Percentiles rank a stretch among this genome's conserved stretches.
phyloP scores from a whole-genome alignment of 2,113 vertebrate genomes.

The Lagopus leucura region DNA sequence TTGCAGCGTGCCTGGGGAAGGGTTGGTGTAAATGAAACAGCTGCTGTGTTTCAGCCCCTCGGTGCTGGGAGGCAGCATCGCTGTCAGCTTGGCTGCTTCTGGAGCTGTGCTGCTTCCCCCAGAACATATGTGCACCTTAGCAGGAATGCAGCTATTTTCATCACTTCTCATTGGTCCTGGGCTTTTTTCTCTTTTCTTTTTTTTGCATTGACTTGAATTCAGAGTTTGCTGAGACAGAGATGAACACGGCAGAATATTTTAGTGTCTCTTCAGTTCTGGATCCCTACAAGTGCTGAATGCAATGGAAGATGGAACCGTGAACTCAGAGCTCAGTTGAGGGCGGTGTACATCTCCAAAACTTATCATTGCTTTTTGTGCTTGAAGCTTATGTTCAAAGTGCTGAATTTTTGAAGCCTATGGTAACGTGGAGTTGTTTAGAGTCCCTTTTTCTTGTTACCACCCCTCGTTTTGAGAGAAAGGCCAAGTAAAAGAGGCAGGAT shows the following conservation, averaged over 20 bases:
- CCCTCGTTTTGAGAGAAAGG: neutral
- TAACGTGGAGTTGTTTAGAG: neutral
- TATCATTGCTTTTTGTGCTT: neutral
- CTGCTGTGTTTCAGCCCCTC: rapidly evolving
- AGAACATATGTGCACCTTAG: neutral
- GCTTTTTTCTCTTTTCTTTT: no score
- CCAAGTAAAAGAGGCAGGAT: neutral
- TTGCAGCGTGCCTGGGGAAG: neutral
- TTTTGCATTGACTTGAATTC: neutral
- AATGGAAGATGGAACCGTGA: neutral
- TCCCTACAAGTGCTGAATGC: neutral
- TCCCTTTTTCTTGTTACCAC: neutral
- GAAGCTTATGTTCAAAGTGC: neutral
- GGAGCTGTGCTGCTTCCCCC: neutral
- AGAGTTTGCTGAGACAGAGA: neutral
- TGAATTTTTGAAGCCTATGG: neutral
- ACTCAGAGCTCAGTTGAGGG: rapidly evolving
- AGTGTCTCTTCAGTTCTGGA: rapidly evolving
- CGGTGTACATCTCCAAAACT: no score
- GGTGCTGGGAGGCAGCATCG: rapidly evolving
- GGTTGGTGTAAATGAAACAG: neutral
- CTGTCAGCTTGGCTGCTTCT: neutral
- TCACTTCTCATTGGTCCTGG: neutral
- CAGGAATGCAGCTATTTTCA: neutral
- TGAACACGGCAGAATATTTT: neutral